Base-by-base conservation (phyloP, 2,888 invertebrate species). In the Lomographa bimaculata region DNA sequence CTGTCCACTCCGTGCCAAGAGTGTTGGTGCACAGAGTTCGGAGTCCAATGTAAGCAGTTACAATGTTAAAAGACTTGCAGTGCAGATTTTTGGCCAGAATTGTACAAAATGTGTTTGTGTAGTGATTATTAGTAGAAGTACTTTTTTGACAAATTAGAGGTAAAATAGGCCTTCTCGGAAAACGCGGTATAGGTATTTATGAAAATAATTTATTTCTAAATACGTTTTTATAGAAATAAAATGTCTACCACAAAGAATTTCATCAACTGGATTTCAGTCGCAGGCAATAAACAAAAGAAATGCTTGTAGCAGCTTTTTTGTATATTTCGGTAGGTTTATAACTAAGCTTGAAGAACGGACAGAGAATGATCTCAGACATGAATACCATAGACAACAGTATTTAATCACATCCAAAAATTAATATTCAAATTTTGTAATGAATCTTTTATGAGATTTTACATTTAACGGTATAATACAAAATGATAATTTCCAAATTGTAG, bases 11-110 rank as follows among this genome's bases (percentile, higher is more conserved):
- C 94, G 6, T 97, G 97, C 77, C 91, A 93, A 54, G 94, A 95
- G 79, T 97, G 97, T 78, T 93, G 94, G 80, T 97, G 97, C 81
- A 95, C 96, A 20, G 95, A 96, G 70, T 82, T 94, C 46, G 97
- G 97, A 26, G 97, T 97, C 39, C 94, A 96, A 70, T 97, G 97
- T 77, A 91, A 91, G 55, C 90, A 92, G 52, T 82, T 93, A 49
- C 81, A 84, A 57, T 94, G 94, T 76, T 77, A 60, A 63, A 14
- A 29, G 28, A 26, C 48, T 49, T 6, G 4, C 1, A 7, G 6
- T 17, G 5, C 12, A 21, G 28, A n/a, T 23, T 20, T 5, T 25
- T 9, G n/a, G 2, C 2, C 9, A 10, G 27, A 24, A 4, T 28
- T 29, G 29, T 43, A 36, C 10, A 29, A 16, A 21, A 30, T 27